Base-by-base conservation (phyloP, 2,888 invertebrate species). In the Sesamia inferens region DNA sequence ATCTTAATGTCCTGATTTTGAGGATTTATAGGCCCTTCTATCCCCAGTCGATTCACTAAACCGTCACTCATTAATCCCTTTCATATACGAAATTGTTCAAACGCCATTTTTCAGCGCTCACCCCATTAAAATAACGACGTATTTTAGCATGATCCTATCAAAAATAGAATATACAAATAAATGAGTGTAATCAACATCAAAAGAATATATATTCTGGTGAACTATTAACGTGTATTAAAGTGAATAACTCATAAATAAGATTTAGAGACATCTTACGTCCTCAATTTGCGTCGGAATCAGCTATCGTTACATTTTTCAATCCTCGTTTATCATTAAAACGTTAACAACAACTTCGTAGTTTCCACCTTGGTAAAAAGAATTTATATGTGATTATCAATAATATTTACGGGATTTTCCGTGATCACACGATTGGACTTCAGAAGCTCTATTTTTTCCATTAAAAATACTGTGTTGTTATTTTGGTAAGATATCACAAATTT, bases 171-270 rank as follows among this genome's bases (percentile, higher is more conserved):
- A 89, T 88, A 90, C 86, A 87, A 92, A 94, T 92, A 92, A 93
- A 93, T 92, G 91, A 90, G 88, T 82, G 88, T 92, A 94, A 94
- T 94, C 92, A 92, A 94, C 93, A 92, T 95, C 94, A 94, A 94
- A 95, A 90, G 92, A 90, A 89, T 89, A 87, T 89, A 91, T 91
- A 91, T 92, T 91, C 87, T 88, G 87, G 88, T 87, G 85, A 90
- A 91, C 93, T 93, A 94, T 94, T 94, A 94, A 91, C 92, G 89
- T 92, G 92, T 90, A 92, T 93, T 93, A 94, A 92, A 91, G 85
- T 89, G 90, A 90, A 92, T 93, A 93, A 91, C 92, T 93, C 94
- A 93, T 95, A 94, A 95, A 95, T 93, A 92, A 92, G 90, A 94
- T 94, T 93, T 88, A 90, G 88, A 78, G 88, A 85, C 85, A 79